Evolutionary conservation across 2,888 invertebrate genomes (phyloP), one percentile per base, ranked within the genome.

Genomic region (Strigamia maritima): DNA sequence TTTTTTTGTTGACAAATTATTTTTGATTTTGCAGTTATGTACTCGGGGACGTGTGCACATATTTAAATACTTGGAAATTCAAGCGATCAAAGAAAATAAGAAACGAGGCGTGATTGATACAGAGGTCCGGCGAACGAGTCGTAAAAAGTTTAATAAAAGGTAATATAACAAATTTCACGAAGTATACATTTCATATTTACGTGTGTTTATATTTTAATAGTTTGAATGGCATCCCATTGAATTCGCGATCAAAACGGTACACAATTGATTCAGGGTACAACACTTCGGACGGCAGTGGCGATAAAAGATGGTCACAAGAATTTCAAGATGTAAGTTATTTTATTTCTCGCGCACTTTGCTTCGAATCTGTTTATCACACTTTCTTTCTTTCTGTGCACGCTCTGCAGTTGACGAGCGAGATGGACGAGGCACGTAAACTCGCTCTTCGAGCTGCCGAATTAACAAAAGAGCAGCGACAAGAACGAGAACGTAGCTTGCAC

Each of bases 41-140:
- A 92, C 92, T 87, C 91, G 95, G 86, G 97, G 97, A 83, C 90
- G 94, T 85, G 94, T 95, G 85, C 97, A 97, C 87, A 94, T 97
- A 84, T 96, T 96, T 89, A 97, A 97, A 87, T 96, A 93, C 88
- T 89, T 97, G 83, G 95, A 96, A 86, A 92, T 92, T 84, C 93
- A 94, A 88, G 94, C 95, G 76, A 90, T 90, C 84, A 93, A 92
- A 86, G 89, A 90, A 84, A 90, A 91, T 79, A 83, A 85, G 76
- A 85, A 80, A 83, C 85, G 84, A 83, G 85, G 82, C 76, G 80
- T 80, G 14, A 31, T 82, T 19, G 82, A 82, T 60, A 77, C 81
- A 14, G 82, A 83, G 35, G 2, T 74, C 7, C 26, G 26, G 8
- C 38, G 54, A 54, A n/a, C 54, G n/a, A 54, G 54, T 54, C 54